Base-by-base conservation (phyloP, 2,797 vertebrate species). In the Neostethus bicornis region DNA sequence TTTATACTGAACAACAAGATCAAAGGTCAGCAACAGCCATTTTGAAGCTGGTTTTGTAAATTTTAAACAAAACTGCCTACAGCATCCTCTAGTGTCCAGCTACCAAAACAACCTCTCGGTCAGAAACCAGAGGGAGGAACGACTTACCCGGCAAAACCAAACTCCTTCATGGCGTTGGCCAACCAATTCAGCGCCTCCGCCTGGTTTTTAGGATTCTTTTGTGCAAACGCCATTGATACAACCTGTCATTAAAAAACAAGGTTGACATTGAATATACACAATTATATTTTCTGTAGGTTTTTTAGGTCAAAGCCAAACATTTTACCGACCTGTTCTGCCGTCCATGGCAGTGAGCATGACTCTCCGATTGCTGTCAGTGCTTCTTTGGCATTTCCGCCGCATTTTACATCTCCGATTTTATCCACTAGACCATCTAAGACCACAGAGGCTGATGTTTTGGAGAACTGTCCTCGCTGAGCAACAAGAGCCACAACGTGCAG, bases 201-300 rank as follows among this genome's bases (percentile, higher is more conserved):
- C 52, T 99, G 97, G 83, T 98, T 99, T 89, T 99, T 99, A 38
- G 97, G 97, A 83, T 99, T 99, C 90, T 99, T 99, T 77, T 99
- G 97, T 42, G 95, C 90, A 73, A 99, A 99, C 1, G 93, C 95
- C 81, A 92, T 83, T 0, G 96, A 95, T 58, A 99, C 94, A 65
- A 97, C 93, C 97, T 99, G 66, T 8, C 1, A 53, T 35, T 64
- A 0, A 43, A 61, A 54, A 21, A 46, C 1, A 0, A 0, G 7
- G 13, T 55, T 20, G 53, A 53, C 43, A 14, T 3, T 29, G 3
- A 5, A 19, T 2, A 26, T 17, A 16, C 29, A 34, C 17, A 19
- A 2, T 46, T 2, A 14, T 2, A 5, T 5, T 19, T 2, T 17
- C 4, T 13, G 14, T 14, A 7, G 32, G n/a, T 38, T 38, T 37